Evolutionary conservation across 2,113 vertebrate species (phyloP).

Genomic region (Bagarius yarrelli): DNA sequence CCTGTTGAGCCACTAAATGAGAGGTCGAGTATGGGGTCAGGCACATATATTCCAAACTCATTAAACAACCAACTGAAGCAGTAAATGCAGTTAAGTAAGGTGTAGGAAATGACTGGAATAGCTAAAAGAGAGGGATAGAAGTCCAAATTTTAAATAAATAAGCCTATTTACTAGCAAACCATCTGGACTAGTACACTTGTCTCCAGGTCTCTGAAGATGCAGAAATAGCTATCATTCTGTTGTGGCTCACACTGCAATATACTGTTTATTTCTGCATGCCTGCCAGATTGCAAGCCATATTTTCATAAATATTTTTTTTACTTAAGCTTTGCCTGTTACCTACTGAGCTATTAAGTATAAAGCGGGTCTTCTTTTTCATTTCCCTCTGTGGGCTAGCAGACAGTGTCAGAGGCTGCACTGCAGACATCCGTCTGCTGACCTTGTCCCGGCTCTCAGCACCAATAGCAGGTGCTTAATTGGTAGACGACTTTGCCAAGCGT

Average conservation of each 20-base stretch:
- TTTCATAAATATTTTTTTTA: background rate
- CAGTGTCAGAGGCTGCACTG: slow-evolving; percentile 14
- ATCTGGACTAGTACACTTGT: background rate
- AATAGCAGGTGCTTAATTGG: slow-evolving; percentile 81
- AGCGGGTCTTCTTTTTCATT: background rate
- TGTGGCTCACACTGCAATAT: background rate
- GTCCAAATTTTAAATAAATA: background rate
- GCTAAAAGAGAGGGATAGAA: background rate
- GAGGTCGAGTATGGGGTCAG: background rate
- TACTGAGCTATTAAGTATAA: slow-evolving; percentile 5
- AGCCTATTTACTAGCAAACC: slow-evolving; percentile 15
- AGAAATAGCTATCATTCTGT: background rate
- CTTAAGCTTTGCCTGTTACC: background rate
- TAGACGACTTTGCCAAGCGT: slow-evolving; percentile 68
- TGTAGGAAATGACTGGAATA: background rate
- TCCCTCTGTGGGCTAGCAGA: slow-evolving; percentile 25
- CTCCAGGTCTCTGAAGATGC: background rate
- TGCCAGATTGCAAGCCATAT: slow-evolving; percentile 15
- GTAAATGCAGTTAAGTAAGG: background rate
- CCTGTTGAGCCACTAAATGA: background rate
- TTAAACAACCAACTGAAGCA: background rate
- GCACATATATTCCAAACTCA: background rate
- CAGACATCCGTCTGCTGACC: slow-evolving; percentile 50
- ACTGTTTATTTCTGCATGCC: background rate
- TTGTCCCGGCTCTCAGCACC: slow-evolving; percentile 58